Evolutionary conservation across 2,888 invertebrate species (phyloP), one percentile per base, ranked within the genome.

Genomic region (Ypsolopha sequella): DNA sequence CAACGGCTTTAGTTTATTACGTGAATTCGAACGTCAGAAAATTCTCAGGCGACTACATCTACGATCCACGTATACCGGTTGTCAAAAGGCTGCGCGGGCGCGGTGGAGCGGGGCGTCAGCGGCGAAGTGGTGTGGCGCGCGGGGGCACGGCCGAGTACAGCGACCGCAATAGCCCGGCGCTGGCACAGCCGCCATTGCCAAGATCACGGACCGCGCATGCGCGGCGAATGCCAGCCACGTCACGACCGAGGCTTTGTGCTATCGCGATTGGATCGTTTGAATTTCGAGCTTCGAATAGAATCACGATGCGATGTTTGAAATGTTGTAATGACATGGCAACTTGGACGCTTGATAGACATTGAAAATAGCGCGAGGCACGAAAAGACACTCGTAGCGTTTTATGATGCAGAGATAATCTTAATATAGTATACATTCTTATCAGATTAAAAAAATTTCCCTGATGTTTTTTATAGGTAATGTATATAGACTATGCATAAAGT

Each of bases 131-230:
- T 36, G 34, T 48, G 51, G 57, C 45, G 58, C 55, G 60, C 52
- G 60, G 58, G 59, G 60, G 58, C 61, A 64, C 61, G 63, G 60
- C 60, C 49, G 82, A 73, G 85, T 86, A 84, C 84, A 82, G 76
- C 84, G 82, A 82, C 84, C 82, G 84, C 84, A 79, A 82, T 80
- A 78, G 68, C 70, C 56, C 50, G 41, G 58, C 58, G 53, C 24
- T 24, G 24, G 24, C 57, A 62, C 77, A 73, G 73, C 78, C 73
- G 76, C 76, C 87, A 88, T 84, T 88, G 88, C 88, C 89, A 89
- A 89, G 88, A 88, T 88, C 89, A 88, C 82, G 88, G 88, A 74
- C 82, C 72, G 80, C 74, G 78, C 76, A 73, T 74, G 77, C 77
- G 76, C 75, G 66, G 80, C 84, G 82, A 85, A 85, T 85, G 85